Conservation (phyloP, 64 coral and sea anemone species). For the Porites lutea region DNA sequence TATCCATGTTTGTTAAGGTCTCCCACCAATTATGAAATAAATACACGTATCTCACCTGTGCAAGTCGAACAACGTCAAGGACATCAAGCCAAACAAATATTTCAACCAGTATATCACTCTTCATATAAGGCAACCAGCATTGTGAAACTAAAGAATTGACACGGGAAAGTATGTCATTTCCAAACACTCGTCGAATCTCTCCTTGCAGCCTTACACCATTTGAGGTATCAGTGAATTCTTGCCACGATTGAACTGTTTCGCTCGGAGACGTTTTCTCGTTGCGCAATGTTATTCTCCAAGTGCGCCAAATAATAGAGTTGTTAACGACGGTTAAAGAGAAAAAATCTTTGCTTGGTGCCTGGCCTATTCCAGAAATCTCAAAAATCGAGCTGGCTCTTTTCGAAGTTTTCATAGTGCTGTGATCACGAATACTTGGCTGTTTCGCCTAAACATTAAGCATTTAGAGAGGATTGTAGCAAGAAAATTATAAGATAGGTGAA, state of each 20-base stretch:
- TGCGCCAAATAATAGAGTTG: constrained; percentile 19
- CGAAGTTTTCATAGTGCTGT: background rate
- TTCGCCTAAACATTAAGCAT: too few relatives aligned
- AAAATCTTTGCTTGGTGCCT: constrained; percentile 37
- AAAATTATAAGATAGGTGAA: too few relatives aligned
- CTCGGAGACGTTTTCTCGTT: constrained; percentile 11
- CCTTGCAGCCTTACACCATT: background rate
- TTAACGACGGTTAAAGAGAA: background rate
- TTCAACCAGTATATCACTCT: constrained; percentile 14
- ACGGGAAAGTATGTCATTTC: background rate
- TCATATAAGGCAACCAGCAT: constrained; percentile 5
- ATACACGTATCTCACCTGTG: constrained; percentile 11
- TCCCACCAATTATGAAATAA: background rate
- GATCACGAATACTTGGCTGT: background rate
- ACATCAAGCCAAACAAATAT: constrained; percentile 32
- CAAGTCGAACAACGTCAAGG: background rate
- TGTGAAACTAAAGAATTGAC: background rate
- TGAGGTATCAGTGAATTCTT: background rate
- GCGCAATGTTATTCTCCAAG: constrained; percentile 33
- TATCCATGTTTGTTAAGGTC: background rate
- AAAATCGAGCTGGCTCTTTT: background rate
- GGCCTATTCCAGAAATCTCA: background rate
- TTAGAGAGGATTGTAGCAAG: too few relatives aligned
- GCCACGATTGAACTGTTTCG: constrained; percentile 13
- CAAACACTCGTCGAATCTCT: constrained; percentile 38